Base-by-base conservation (phyloP, 2,113 vertebrate genomes). In the Pampusana beccarii region DNA sequence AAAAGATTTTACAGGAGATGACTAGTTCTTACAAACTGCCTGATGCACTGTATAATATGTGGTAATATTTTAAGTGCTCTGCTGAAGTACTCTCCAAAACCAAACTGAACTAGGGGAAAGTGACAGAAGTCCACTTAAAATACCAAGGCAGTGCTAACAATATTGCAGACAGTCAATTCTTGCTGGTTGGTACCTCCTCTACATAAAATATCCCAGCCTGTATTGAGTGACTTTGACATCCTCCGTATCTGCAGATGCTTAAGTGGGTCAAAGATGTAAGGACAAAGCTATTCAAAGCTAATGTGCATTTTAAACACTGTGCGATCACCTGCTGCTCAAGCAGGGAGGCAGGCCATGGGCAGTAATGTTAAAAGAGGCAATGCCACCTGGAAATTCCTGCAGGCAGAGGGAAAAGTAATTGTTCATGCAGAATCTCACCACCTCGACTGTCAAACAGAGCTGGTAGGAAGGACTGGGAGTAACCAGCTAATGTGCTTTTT, bases 1-100 rank as follows among this genome's bases (percentile, higher is more conserved):
- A 88, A 85, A 92, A 90, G 65, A 82, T 67, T 91, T 95, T 96
- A 85, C 58, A 88, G 42, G 65, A 85, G 56, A 93, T 72, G 78
- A 82, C 85, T 87, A 92, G 92, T 97, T 96, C 81, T 84, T 89
- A 80, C 62, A 64, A 95, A 64, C 19, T 58, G 46, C 46, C 75
- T 91, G 61, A 92, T 74, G 29, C n/a, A 80, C 40, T 90, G 69
- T 51, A 79, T 95, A 97, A 91, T 86, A 58, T 5, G 24, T 40
- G 60, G 15, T 33, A 96, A 89, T 87, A 92, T 81, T 65, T 34
- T 80, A 77, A 83, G 21, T 73, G 53, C 26, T 77, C 57, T 79
- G 56, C 31, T 48, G 46, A 88, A 90, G 46, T 20, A 64, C 8
- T 71, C 16, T 61, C 51, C 28, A 67, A 89, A 86, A 74, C 23